Base-by-base conservation (phyloP, 2,888 invertebrate species). In the Diarsia dahlii region DNA sequence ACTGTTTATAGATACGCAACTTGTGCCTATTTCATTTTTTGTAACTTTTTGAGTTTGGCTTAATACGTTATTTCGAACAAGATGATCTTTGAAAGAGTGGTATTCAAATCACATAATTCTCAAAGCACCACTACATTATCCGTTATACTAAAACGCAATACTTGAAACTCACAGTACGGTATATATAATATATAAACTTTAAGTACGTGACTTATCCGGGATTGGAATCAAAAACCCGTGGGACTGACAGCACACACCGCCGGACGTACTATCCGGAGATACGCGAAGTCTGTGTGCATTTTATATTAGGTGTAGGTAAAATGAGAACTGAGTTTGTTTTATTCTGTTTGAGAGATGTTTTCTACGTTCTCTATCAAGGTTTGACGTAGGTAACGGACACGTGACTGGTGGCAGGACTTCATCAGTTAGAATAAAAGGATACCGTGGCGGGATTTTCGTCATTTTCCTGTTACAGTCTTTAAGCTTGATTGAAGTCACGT, bases 271-370 rank as follows among this genome's bases (percentile, higher is more conserved):
- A 64, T 67, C 69, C 74, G 58, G 63, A 72, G 66, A 64, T 66
- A 76, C 71, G 63, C 48, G 60, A 20, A 82, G 69, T 71, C 72
- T 84, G 62, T 84, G 74, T 78, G 84, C 74, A 85, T 81, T 84
- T 85, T 78, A 77, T 78, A 86, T 81, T 64, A 81, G 74, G 66
- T 67, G 72, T 76, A 76, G 78, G 78, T 81, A 71, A 78, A 79
- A 84, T 82, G 80, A 85, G 80, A 83, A 65, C 80, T 72, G 48
- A 76, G 71, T 65, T 76, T 70, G 50, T 70, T 78, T 80, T 85
- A 85, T 73, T 81, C 78, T 68, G 65, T 85, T 80, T 83, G 78
- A 85, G 68, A 76, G 60, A 67, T 64, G 23, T 71, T 73, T 60
- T 23, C 71, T 72, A 63, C 58, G 46, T 56, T 48, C 52, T 62